Percentiles rank a stretch among this genome's conserved stretches.
These are phyloP conservation scores for Periophthalmus modestus DNA, from an alignment of 2,113 vertebrate species.

Conservation along the genomic window DNA sequence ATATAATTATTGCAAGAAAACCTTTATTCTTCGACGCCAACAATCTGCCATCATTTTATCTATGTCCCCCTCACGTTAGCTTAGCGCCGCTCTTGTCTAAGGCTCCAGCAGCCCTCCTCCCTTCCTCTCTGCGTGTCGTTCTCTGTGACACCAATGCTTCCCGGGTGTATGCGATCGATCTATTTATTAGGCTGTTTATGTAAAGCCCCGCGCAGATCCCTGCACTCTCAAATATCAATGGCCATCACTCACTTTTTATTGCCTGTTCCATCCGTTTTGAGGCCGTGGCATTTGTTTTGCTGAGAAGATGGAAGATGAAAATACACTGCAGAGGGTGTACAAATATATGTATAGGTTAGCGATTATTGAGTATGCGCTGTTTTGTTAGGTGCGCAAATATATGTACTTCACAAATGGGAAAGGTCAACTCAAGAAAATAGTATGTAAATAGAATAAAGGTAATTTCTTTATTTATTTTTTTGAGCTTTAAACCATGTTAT, in stretches of 20 bases:
- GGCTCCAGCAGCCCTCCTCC: neutral
- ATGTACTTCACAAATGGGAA: neutral
- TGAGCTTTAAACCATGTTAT: neutral
- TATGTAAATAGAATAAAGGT: neutral
- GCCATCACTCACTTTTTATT: constrained; percentile 71
- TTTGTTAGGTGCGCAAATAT: neutral
- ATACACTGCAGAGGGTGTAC: constrained; percentile 22
- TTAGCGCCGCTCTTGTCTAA: neutral
- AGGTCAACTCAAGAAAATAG: neutral
- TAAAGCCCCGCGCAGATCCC: constrained; percentile 70
- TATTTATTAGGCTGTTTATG: constrained; percentile 78
- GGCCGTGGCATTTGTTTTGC: constrained; percentile 60
- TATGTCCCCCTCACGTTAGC: neutral
- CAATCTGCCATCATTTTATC: neutral
- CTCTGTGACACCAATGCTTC: constrained; percentile 69
- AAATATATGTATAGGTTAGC: constrained; percentile 16
- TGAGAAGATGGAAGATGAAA: constrained; percentile 33
- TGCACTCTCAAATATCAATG: constrained; percentile 67
- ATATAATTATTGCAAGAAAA: neutral
- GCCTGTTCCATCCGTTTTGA: constrained; percentile 52
- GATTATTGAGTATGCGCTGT: neutral
- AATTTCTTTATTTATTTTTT: neutral
- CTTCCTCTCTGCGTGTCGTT: constrained; percentile 40
- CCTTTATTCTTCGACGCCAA: neutral
- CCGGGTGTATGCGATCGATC: constrained; percentile 70